phyloP scores from a whole-genome alignment of 1,140 invertebrate genomes.

The Pentalonia nigronervosa region DNA sequence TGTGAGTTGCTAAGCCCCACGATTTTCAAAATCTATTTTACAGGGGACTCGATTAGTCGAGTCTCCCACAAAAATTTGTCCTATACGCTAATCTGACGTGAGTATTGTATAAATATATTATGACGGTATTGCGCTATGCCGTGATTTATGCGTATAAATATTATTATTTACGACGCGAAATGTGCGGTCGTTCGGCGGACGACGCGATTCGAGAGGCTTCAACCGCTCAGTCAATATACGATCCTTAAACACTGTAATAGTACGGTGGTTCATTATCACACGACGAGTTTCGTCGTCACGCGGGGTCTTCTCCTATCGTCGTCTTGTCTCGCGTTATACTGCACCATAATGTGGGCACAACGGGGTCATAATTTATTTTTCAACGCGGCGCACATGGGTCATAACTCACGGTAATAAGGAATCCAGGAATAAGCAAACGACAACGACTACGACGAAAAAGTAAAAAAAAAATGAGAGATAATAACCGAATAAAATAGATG shows the following conservation, averaged over 20 bases:
- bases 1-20: no score
- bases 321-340: background rate
- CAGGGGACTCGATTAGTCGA: background rate
- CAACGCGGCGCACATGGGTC: conserved; percentile 45
- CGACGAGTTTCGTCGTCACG: background rate
- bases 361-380: conserved; percentile 49
- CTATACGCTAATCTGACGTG: background rate
- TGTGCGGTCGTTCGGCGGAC: background rate
- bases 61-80: background rate
- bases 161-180: background rate
- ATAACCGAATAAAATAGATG: background rate
- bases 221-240: background rate
- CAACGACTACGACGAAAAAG: background rate
- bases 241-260: background rate
- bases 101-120: background rate
- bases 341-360: background rate
- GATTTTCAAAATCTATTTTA: background rate
- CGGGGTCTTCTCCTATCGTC: background rate
- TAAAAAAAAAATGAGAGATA: background rate
- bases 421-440: background rate
- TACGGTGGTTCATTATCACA: background rate
- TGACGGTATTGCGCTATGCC: background rate
- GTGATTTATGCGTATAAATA: background rate
- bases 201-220: background rate
- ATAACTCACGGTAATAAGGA: conserved; percentile 49